phyloP scores from a whole-genome alignment of 2,888 invertebrate genomes.

The Eupeodes luniger region DNA sequence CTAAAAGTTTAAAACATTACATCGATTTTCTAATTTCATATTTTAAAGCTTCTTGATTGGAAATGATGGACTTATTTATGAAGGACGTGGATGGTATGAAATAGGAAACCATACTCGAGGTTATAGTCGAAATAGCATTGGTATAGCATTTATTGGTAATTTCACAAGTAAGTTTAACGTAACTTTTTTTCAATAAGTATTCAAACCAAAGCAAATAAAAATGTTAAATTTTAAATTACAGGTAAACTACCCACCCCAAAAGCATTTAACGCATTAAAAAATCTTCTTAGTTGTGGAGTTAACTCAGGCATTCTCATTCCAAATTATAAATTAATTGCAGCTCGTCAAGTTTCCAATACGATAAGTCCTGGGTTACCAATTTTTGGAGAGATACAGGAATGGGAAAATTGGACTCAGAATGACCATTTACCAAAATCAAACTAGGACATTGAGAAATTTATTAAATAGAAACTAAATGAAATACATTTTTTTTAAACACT shows the following conservation, averaged over 20 bases:
- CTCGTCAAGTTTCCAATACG: conserved; percentile 88
- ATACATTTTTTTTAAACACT: too few species aligned
- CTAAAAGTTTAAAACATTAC: too few species aligned
- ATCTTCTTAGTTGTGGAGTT: conserved; percentile 87
- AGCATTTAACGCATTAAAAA: conserved; percentile 86
- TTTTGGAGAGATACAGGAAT: conserved; percentile 87
- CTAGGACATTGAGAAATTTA: not conserved
- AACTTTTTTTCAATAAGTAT: too few species aligned
- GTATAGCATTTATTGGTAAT: conserved; percentile 89
- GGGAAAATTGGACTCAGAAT: conserved; percentile 86
- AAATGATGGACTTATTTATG: conserved; percentile 90
- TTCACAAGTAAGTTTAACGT: conserved; percentile 84
- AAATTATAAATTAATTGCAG: conserved; percentile 88
- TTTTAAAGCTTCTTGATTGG: conserved; percentile 91
- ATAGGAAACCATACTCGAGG: conserved; percentile 88
- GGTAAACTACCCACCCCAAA: conserved; percentile 84
- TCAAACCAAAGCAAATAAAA: too few species aligned
- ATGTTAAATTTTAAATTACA: not conserved
- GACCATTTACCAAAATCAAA: not conserved
- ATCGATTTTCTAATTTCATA: not conserved
- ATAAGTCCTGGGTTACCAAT: conserved; percentile 89
- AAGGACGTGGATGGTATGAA: conserved; percentile 88
- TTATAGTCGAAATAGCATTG: conserved; percentile 88
- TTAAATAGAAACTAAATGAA: too few species aligned
- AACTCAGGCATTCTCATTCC: conserved; percentile 85